Evolutionary conservation across 2,113 vertebrate genomes (phyloP).

Genomic region (Quiscalus mexicanus): DNA sequence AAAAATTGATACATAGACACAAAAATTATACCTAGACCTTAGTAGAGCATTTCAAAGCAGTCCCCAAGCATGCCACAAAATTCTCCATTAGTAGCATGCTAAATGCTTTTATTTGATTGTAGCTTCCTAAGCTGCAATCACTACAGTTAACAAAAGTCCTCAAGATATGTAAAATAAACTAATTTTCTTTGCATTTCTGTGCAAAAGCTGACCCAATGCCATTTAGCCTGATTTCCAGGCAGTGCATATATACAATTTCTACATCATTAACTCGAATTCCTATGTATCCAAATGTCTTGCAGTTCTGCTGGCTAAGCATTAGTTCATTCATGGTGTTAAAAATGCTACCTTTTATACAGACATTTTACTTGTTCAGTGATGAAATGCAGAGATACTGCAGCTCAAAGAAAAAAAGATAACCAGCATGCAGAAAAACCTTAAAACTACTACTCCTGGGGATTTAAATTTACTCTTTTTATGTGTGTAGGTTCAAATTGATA

Average conservation of each 20-base stretch:
- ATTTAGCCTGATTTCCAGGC: conserved; percentile 46
- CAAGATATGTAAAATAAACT: conserved; percentile 64
- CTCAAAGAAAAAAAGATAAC: background rate
- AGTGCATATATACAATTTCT: conserved; percentile 66
- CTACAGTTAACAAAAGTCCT: background rate
- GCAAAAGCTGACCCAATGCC: conserved; percentile 43
- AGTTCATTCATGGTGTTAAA: conserved; percentile 43
- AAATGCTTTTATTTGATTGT: conserved; percentile 5
- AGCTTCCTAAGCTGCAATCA: conserved; percentile 31
- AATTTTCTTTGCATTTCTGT: conserved; percentile 53
- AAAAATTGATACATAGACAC: background rate
- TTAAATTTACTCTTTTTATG: background rate
- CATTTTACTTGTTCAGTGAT: conserved; percentile 42
- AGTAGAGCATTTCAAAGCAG: background rate
- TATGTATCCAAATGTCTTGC: conserved; percentile 45
- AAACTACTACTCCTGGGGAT: background rate
- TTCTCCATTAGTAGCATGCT: conserved; percentile 2
- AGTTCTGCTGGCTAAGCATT: conserved; percentile 62
- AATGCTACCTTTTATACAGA: conserved; percentile 48
- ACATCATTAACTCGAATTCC: conserved; percentile 65
- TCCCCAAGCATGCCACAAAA: background rate
- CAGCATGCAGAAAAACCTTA: background rate
- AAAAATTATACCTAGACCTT: background rate
- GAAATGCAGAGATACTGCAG: background rate
- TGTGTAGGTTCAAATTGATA: background rate